phyloP scores from a whole-genome alignment of 1,140 invertebrate species.

The Drosophila navojoa region DNA sequence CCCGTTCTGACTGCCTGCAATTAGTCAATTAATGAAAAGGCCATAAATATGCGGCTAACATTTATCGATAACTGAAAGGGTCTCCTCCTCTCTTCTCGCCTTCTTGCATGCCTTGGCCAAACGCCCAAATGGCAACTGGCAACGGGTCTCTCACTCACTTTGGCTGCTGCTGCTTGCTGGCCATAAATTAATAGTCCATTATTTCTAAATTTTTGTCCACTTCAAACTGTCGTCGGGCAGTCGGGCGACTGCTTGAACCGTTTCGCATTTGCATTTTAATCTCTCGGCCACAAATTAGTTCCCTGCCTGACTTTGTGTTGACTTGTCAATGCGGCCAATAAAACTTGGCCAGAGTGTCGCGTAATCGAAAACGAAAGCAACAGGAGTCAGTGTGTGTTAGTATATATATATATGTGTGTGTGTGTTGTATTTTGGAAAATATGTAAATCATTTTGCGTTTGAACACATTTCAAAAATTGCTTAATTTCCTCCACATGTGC shows the following conservation, averaged over 20 bases:
- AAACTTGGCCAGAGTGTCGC: constrained; percentile 43
- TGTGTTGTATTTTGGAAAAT: constrained; percentile 29
- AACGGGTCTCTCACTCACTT: constrained; percentile 19
- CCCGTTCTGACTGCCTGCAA: constrained; percentile 54
- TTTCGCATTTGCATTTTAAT: constrained; percentile 79
- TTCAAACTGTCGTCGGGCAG: constrained; percentile 73
- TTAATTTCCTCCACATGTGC: constrained; percentile 45
- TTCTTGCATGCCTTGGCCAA: neutral
- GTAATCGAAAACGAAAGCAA: constrained; percentile 60
- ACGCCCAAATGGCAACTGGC: constrained; percentile 60
- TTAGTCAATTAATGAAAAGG: constrained; percentile 79
- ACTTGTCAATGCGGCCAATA: constrained; percentile 76
- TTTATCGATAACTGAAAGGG: constrained; percentile 57
- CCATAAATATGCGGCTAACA: constrained; percentile 72
- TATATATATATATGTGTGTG: too few species aligned
- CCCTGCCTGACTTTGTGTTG: constrained; percentile 68
- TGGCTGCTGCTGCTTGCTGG: constrained; percentile 18
- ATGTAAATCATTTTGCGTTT: constrained; percentile 65
- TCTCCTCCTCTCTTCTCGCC: neutral
- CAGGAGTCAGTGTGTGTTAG: constrained; percentile 23
- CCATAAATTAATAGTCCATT: constrained; percentile 82
- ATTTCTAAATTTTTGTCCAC: constrained; percentile 80
- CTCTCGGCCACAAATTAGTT: constrained; percentile 73
- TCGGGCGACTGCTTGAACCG: constrained; percentile 40
- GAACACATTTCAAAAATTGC: constrained; percentile 58